Base-by-base conservation (phyloP, 2,888 invertebrate species). In the Didymodactylos carnosus region DNA sequence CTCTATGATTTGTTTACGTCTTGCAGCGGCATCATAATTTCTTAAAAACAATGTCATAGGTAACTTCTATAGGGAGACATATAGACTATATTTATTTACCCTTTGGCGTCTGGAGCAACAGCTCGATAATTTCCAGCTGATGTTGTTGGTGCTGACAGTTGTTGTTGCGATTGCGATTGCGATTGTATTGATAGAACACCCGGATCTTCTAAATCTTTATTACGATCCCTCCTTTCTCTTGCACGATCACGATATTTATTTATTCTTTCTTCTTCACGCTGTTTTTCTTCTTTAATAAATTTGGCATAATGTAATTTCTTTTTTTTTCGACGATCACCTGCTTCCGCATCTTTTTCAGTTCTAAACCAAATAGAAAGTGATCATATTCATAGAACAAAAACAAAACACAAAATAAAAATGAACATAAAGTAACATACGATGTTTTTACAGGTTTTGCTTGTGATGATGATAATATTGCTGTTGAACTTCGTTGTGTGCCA, bases 71-170 rank as follows among this genome's bases (percentile, higher is more conserved):
- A n/a, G n/a, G n/a, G n/a, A n/a, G n/a, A n/a, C n/a, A n/a, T n/a
- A n/a, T n/a, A n/a, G n/a, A n/a, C n/a, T n/a, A n/a, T n/a, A n/a
- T n/a, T n/a, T n/a, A n/a, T n/a, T n/a, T n/a, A n/a, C n/a, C 93
- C 92, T 81, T 94, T 94, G 16, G 92, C 84, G 85, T 95, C 95
- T 0, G 95, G 95, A 5, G 95, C 97, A 0, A 98, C 95, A 11
- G 97, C 95, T 79, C 94, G 83, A 80, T 91, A 91, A 62, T 62
- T 62, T 16, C 62, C 62, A 43, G 90, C 91, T 8, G 91, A 90
- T 27, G 89, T 91, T 69, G 90, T 89, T 27, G 39, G 70, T n/a
- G n/a, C n/a, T n/a, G n/a, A n/a, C n/a, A n/a, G n/a, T n/a, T n/a
- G n/a, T n/a, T n/a, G n/a, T n/a, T n/a, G n/a, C n/a, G n/a, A n/a